Conservation (phyloP, 1,140 invertebrate genomes). For the Aphelenchoides fujianensis region DNA sequence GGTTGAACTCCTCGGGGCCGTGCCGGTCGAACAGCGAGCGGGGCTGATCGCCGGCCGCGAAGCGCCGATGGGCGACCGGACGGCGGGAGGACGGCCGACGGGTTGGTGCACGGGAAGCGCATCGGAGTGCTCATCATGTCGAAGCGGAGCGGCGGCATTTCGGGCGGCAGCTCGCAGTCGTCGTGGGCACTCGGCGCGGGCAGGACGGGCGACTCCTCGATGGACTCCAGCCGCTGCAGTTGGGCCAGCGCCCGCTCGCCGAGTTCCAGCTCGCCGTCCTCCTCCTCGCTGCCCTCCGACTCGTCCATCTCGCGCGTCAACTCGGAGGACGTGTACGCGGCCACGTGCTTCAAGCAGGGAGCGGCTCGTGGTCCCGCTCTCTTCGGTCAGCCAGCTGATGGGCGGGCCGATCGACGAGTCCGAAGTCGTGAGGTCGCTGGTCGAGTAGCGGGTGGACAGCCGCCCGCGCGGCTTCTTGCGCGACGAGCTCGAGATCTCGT, state of each 20-base stretch:
- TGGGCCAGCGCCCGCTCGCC: background rate
- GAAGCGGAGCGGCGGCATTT: background rate
- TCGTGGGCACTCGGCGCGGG: background rate
- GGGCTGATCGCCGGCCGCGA: background rate
- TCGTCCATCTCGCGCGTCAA: background rate
- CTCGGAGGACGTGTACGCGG: background rate
- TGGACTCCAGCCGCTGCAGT: background rate
- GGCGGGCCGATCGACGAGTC: constrained; percentile 6
- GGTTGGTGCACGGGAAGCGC: constrained; percentile 6
- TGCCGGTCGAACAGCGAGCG: background rate
- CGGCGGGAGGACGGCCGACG: background rate
- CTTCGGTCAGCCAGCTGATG: too few relatives aligned
- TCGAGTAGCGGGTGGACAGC: background rate
- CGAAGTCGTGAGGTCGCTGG: background rate
- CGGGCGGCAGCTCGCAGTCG: background rate
- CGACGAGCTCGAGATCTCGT: constrained; percentile 2
- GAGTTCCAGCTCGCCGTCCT: background rate
- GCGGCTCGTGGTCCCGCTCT: too few relatives aligned
- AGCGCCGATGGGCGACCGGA: background rate
- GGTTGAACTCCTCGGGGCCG: background rate
- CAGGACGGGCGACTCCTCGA: constrained; percentile 6
- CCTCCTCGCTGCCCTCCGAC: constrained; percentile 1
- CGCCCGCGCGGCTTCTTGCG: background rate
- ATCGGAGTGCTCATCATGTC: background rate
- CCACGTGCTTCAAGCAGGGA: too few relatives aligned